Base-by-base conservation (phyloP, 1,140 invertebrate genomes). In the Thaumetopoea pityocampa region DNA sequence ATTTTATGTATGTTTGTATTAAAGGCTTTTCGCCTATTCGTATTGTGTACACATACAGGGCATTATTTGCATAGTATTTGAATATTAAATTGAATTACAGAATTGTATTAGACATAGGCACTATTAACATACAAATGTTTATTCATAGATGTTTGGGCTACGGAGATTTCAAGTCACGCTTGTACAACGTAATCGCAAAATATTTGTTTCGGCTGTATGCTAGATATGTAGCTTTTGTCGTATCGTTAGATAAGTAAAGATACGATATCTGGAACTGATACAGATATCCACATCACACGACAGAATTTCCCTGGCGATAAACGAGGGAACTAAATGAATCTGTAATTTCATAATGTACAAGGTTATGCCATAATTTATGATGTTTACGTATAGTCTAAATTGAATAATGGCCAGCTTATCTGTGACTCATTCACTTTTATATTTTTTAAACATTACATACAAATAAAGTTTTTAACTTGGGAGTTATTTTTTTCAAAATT, bases 191-290 rank as follows among this genome's bases (percentile, higher is more conserved):
- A 56, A 45, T 46, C 47, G 43, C 36, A 57, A 58, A 49, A 46
- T 54, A 54, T 59, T 49, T 46, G 56, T 73, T 67, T 71, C 46
- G 56, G 51, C 51, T 57, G 52, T 45, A 62, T 44, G 50, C 55
- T 51, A 51, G 43, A 40, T 41, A 45, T 43, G 46, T 50, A 49
- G 38, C 52, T 54, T 49, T 59, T 55, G 58, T 57, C 56, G 70
- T 79, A 76, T 76, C 71, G 24, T 16, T 36, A 42, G 29, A 45
- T 52, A 61, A 47, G 20, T 48, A 29, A 43, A 68, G 74, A 77
- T 77, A 77, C 16, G 43, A 46, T 78, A 74, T 74, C 73, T 65
- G 34, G 49, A 58, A 51, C 60, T 62, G 67, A 73, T 77, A 73
- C 58, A 60, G 44, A 56, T 58, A 65, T 49, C 48, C 48, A 42